Percentiles rank a stretch among this genome's conserved stretches.
phyloP scores from a whole-genome alignment of 2,113 vertebrate genomes.

The Sinocyclocheilus anophthalmus region DNA sequence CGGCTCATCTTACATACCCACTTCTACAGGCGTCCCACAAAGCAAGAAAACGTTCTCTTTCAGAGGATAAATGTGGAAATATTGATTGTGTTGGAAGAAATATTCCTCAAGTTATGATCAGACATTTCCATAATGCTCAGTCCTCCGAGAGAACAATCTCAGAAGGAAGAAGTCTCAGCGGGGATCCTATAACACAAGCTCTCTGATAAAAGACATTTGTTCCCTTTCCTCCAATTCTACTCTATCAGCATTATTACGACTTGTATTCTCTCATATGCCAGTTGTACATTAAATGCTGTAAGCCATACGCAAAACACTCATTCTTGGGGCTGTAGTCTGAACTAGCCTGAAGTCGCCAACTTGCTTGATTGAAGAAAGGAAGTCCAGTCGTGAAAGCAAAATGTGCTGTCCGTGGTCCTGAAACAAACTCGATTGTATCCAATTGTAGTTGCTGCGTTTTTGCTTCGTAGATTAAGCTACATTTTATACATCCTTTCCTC shows the following conservation, averaged over 20 bases:
- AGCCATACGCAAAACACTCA: background rate
- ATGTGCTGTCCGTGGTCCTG: conserved; percentile 58
- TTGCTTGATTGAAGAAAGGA: background rate
- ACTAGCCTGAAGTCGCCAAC: background rate
- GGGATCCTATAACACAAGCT: conserved; percentile 57
- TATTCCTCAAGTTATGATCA: conserved; percentile 66
- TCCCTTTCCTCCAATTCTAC: conserved; percentile 57
- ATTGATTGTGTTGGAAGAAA: conserved; percentile 68
- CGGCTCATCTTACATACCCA: conserved; percentile 71
- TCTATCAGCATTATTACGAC: conserved; percentile 31
- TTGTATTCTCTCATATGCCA: conserved; percentile 6
- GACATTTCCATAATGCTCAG: conserved; percentile 65
- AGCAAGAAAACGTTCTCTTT: conserved; percentile 63
- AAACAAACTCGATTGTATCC: conserved; percentile 6
- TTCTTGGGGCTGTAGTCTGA: conserved; percentile 6
- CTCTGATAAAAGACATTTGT: conserved; percentile 55
- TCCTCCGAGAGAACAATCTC: conserved; percentile 51
- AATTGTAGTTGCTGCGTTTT: background rate
- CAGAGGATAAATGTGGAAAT: conserved; percentile 64
- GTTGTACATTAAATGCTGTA: conserved; percentile 15
- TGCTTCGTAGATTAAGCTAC: background rate
- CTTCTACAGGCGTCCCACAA: conserved; percentile 65
- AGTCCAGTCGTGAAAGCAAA: background rate
- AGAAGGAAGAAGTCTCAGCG: conserved; percentile 49
- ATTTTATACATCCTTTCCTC: no score